These are phyloP conservation scores for Anoplophora glabripennis DNA, from an alignment of 1,140 invertebrate species.

Conservation along the genomic window DNA sequence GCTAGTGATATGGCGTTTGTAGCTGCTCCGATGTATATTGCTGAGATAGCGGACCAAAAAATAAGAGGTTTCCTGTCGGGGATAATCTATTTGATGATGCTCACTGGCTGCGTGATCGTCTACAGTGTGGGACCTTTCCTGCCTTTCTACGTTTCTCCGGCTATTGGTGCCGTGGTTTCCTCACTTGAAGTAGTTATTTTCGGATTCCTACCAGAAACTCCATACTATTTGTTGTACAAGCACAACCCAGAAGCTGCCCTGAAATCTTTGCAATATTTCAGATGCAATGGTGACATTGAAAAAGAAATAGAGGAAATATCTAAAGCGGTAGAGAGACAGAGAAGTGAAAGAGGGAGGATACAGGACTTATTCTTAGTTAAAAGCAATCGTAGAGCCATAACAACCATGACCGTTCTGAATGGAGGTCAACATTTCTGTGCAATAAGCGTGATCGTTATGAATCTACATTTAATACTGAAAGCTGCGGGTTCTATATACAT, in stretches of 20 bases:
- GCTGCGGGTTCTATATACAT: constrained; percentile 43
- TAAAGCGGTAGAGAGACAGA: constrained; percentile 29
- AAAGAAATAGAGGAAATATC: constrained; percentile 50
- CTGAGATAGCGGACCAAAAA: constrained; percentile 44
- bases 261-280: constrained; percentile 51
- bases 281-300: constrained; percentile 49
- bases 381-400: constrained; percentile 34
- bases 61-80: constrained; percentile 40
- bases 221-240: constrained; percentile 28
- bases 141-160: constrained; percentile 19
- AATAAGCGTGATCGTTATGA: constrained; percentile 56
- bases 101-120: constrained; percentile 34
- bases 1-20: constrained; percentile 41
- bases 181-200: constrained; percentile 22
- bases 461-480: constrained; percentile 52
- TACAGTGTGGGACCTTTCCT: constrained; percentile 40
- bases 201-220: constrained; percentile 30
- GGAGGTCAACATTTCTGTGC: constrained; percentile 54
- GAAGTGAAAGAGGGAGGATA: constrained; percentile 18
- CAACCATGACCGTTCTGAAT: constrained; percentile 51
- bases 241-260: constrained; percentile 50
- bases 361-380: constrained; percentile 29
- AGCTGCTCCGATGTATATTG: constrained; percentile 43
- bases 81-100: constrained; percentile 42
- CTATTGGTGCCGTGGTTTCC: constrained; percentile 16